Percentiles rank a stretch among this genome's conserved stretches.
Conservation (phyloP, 2,113 vertebrate genomes). For the Gallinago media region DNA sequence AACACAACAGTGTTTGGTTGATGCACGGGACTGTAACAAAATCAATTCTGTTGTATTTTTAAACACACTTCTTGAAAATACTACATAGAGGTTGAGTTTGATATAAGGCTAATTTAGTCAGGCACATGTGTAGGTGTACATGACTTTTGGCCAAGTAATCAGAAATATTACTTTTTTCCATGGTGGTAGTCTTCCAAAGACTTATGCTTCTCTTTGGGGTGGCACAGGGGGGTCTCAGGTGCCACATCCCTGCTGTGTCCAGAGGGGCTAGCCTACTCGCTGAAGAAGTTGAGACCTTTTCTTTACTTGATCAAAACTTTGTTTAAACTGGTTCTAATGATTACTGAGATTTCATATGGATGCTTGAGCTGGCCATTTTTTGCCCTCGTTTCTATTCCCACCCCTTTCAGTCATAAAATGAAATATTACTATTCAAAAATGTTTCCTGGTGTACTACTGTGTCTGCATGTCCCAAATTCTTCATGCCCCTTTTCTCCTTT, state of each 20-base stretch:
- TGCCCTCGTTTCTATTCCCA: not conserved
- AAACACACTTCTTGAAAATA: not conserved
- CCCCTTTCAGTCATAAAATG: not conserved
- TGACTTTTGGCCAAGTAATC: not conserved
- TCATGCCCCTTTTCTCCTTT: not conserved
- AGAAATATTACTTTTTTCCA: not conserved
- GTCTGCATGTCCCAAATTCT: not conserved
- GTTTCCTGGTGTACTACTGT: not conserved
- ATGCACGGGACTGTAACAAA: not conserved
- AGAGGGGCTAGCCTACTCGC: not conserved
- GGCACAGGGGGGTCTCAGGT: not conserved
- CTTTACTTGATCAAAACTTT: not conserved
- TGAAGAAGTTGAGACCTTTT: not conserved
- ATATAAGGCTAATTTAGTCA: not conserved
- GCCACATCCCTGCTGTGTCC: not conserved
- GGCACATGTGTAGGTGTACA: rapidly evolving
- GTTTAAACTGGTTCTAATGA: not conserved
- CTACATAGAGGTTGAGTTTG: not conserved
- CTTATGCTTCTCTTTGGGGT: not conserved
- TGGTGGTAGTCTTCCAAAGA: not conserved
- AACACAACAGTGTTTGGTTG: not conserved
- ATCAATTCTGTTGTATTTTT: not conserved
- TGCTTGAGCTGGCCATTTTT: not conserved
- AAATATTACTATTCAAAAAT: not conserved
- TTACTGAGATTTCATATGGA: not conserved